These are phyloP conservation scores for Thymelicus acteon DNA, from an alignment of 2,888 invertebrate genomes.

Conservation along the genomic window DNA sequence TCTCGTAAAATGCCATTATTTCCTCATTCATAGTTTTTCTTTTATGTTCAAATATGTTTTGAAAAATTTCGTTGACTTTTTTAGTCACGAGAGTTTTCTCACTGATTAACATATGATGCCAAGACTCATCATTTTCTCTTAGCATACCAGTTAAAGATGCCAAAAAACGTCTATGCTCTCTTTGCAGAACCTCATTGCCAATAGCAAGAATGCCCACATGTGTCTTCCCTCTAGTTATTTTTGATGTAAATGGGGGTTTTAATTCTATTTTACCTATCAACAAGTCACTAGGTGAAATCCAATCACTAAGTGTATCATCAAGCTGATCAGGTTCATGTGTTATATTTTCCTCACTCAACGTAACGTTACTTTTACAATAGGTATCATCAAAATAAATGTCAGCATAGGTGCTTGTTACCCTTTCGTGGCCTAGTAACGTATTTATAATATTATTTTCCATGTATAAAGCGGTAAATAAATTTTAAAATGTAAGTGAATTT, in stretches of 20 bases:
- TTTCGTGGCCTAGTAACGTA: slow-evolving; percentile 53
- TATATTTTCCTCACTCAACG: slow-evolving; percentile 15
- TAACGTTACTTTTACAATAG: slow-evolving; percentile 48
- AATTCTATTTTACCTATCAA: slow-evolving; percentile 67
- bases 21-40: slow-evolving; percentile 64
- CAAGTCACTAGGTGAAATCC: slow-evolving; percentile 76
- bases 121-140: slow-evolving; percentile 66
- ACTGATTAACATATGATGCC: slow-evolving; percentile 63
- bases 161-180: slow-evolving; percentile 58
- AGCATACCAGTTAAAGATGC: slow-evolving; percentile 53
- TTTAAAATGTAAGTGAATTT: neutral
- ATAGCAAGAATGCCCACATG: slow-evolving; percentile 74
- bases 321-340: slow-evolving; percentile 23
- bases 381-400: slow-evolving; percentile 67
- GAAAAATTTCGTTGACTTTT: slow-evolving; percentile 60
- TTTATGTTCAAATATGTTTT: slow-evolving; percentile 61
- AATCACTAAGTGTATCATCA: slow-evolving; percentile 48
- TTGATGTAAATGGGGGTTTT: slow-evolving; percentile 75
- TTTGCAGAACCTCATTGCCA: slow-evolving; percentile 61
- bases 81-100: slow-evolving; percentile 57
- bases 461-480: neutral
- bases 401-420: slow-evolving; percentile 67
- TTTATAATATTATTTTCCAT: slow-evolving; percentile 58
- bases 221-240: slow-evolving; percentile 70
- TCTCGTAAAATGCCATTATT: slow-evolving; percentile 65